Evolutionary conservation across 2,888 invertebrate genomes (phyloP).

Genomic region (Meiosimyza platycephala): DNA sequence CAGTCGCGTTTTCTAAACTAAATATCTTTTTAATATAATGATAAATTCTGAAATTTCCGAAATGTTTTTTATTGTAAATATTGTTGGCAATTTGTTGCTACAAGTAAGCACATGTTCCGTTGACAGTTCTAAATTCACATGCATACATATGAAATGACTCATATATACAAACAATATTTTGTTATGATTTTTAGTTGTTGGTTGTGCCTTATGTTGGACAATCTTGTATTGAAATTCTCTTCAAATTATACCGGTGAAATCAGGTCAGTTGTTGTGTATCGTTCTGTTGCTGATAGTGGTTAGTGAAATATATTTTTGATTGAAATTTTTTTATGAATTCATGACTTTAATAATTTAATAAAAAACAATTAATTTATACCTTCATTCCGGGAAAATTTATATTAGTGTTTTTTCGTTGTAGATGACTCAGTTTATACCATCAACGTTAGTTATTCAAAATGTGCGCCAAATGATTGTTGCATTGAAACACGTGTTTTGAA

Average conservation of each 20-base stretch:
- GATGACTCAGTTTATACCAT: too few relatives aligned
- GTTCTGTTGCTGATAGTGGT: too few relatives aligned
- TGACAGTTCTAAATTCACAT: slow-evolving; percentile 47
- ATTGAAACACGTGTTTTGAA: too few relatives aligned
- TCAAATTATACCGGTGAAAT: background rate
- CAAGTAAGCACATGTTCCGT: slow-evolving; percentile 56
- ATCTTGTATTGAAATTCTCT: background rate
- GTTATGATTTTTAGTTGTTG: slow-evolving; percentile 12
- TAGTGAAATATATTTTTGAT: too few relatives aligned
- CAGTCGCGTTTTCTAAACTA: background rate
- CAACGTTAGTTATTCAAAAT: too few relatives aligned
- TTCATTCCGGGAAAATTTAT: too few relatives aligned
- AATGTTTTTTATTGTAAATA: background rate
- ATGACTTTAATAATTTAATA: too few relatives aligned
- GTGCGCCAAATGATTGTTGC: too few relatives aligned
- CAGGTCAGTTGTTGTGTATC: too few relatives aligned
- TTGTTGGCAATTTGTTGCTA: background rate
- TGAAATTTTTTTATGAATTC: too few relatives aligned
- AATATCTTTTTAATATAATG: background rate
- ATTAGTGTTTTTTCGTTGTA: too few relatives aligned
- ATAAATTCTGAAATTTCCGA: background rate
- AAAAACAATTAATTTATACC: too few relatives aligned
- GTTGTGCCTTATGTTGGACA: background rate
- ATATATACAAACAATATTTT: background rate
- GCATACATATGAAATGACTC: slow-evolving; percentile 19